Evolutionary conservation across 2,888 invertebrate genomes (phyloP), one percentile per base, ranked within the genome.

Genomic region (Drosophila emarginata): DNA sequence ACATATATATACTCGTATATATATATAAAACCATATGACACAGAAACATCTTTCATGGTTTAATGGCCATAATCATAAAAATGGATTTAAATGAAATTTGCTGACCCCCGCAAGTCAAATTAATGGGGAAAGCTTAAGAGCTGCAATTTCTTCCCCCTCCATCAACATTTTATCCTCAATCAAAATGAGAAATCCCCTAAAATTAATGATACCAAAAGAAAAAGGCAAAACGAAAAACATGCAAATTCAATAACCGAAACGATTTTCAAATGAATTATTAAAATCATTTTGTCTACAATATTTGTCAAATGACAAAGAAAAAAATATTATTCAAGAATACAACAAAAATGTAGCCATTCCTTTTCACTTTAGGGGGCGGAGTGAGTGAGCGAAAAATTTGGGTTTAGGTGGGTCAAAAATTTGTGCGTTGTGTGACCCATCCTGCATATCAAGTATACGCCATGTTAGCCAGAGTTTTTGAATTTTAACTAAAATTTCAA

Each of bases 401-500:
- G 21, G 14, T 15, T 18, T 23, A 15, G 39, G 18, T n/a, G 39
- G 23, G 60, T 32, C 12, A 21, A 45, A 21, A 45, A 32, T 32
- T 32, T 45, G 11, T 45, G 37, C 11, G 14, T 12, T 18, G 18
- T 18, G 11, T 45, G 11, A 21, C 78, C 71, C 69, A 80, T 71
- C 75, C 78, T 78, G 78, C 76, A 79, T 79, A 79, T 81, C 81
- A 79, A 79, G 78, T 80, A 79, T 80, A 78, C 86, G 80, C 67
- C 79, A 62, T 72, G 69, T 56, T 72, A 77, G 60, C 21, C 52
- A 78, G 72, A 75, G 70, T 72, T 45, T 45, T 45, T 18, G 45
- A 12, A 21, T 45, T 45, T 21, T 11, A 45, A 51, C 74, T 70
- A 50, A 61, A 70, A 87, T 87, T 77, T 79, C 69, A 77, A 76